Evolutionary conservation across 2,113 vertebrate species (phyloP).

Genomic region (Stigmatopora argus): DNA sequence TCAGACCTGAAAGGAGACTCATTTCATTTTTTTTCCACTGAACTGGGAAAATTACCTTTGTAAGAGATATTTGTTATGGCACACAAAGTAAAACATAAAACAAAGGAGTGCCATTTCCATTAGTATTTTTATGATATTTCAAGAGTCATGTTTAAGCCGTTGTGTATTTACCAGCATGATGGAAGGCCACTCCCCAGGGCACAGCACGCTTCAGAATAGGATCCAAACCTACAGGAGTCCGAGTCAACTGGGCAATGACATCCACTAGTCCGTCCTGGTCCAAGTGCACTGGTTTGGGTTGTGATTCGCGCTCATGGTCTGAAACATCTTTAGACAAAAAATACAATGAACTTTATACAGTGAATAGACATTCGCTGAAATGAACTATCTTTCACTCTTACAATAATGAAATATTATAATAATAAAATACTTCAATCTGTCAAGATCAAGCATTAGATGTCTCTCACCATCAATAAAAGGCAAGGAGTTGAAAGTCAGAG

Average conservation of each 20-base stretch:
- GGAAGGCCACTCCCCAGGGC: conserved; percentile 90
- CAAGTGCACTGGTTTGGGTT: conserved; percentile 66
- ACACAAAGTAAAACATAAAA: not conserved
- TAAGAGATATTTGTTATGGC: not conserved
- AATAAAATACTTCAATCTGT: not conserved
- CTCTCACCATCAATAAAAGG: no score
- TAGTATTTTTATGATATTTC: not conserved
- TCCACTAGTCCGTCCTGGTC: conserved; percentile 75
- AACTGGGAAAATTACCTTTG: not conserved
- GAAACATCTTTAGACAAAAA: conserved; percentile 3
- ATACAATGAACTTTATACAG: not conserved
- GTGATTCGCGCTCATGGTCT: conserved; percentile 39
- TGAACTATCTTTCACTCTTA: no score
- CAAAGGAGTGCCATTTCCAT: not conserved
- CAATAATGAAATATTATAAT: no score
- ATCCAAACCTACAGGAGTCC: conserved; percentile 82
- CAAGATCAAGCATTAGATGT: not conserved
- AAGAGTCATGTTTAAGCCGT: not conserved
- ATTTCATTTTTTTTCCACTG: not conserved
- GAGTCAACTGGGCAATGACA: conserved; percentile 82
- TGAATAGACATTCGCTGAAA: no score
- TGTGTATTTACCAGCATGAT: conserved; percentile 84
- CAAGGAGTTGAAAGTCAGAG: not conserved
- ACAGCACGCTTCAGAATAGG: conserved; percentile 81
- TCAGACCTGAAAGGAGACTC: conserved; percentile 74